Evolutionary conservation across 2,113 vertebrate species (phyloP), one percentile per base, ranked within the genome.

Genomic region (Chelonoidis abingdonii): DNA sequence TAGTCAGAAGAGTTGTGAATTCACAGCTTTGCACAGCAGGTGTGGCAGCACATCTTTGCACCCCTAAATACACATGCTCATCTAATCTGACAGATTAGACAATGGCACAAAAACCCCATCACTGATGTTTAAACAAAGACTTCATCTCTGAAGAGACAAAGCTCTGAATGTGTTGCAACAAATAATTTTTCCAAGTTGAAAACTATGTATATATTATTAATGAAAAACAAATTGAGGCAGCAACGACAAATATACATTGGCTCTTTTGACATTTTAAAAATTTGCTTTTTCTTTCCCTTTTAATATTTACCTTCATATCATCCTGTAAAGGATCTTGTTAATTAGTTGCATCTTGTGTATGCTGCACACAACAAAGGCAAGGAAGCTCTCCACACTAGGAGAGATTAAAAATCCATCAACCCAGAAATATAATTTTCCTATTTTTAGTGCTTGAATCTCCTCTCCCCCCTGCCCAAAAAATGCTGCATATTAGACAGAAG

Each of bases 11-110:
- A 98, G 98, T 98, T 98, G 98, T 98, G 98, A 98, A 98, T 98
- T 98, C 98, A 92, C 98, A 98, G 98, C 98, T 98, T 98, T 94
- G 98, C 99, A 98, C 99, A 99, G 99, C 99, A 99, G 99, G 99
- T 99, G 99, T 99, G 98, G 98, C 98, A 56, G 88, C 98, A 98
- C 98, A 98, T 99, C 98, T 99, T 98, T 98, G 98, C 98, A 98
- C 98, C 98, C 98, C 98, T 98, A 99, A 99, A 99, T 98, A 98
- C 98, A 98, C 98, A 98, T 94, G 97, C 98, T 99, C 99, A 99
- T 99, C 98, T 98, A 98, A 97, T 98, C 98, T 99, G 99, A 99
- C 99, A 99, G 97, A 93, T 96, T 89, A 97, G 98, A 99, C 99
- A 99, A 99, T 98, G 96, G 98, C 97, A 99, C 98, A 98, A 98